Base-by-base conservation (phyloP, 2,888 invertebrate genomes). In the Aphrophora alni region DNA sequence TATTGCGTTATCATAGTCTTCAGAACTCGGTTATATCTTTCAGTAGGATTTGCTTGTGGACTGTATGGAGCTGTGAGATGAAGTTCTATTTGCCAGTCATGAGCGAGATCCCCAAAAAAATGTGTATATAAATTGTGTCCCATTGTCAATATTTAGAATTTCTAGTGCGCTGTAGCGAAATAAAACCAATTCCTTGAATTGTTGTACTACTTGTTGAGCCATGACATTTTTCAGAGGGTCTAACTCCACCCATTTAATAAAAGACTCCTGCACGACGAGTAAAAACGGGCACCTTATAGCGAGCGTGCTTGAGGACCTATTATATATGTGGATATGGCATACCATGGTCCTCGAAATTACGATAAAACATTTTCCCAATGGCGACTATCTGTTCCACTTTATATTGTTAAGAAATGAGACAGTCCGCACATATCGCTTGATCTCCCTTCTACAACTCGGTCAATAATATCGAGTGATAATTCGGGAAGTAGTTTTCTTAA, bases 1-100 rank as follows among this genome's bases (percentile, higher is more conserved):
- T 82, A 87, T 28, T 86, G 82, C 0, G 85, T 82, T 0, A 87
- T 85, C 86, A 87, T 87, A 0, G 86, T 87, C 77, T 87, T 86
- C 0, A 87, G 24, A 0, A 85, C 85, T 14, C 84, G 78, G 76
- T 87, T 88, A 0, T 84, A 80, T 10, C 87, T 33, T 82, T 87
- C 87, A 0, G 86, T 86, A 0, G 87, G 86, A 78, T 88, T 87
- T 4, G 84, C 85, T 51, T 87, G 86, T 0, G 86, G 84, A 3
- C 85, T 24, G 75, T 87, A 84, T 5, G 83, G 84, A 0, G 87
- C 85, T 0, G 86, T 86, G 1, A 78, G 27, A 0, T 83, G 83
- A 70, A 85, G 84, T 2, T 71, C 38, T 1, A 85, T 82, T 0
- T 77, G 75, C 10, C 77, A 72, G 0, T 80, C 73, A 10, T 70